Base-by-base conservation (phyloP, 2,113 vertebrate genomes). In the Ariopsis seemanni region DNA sequence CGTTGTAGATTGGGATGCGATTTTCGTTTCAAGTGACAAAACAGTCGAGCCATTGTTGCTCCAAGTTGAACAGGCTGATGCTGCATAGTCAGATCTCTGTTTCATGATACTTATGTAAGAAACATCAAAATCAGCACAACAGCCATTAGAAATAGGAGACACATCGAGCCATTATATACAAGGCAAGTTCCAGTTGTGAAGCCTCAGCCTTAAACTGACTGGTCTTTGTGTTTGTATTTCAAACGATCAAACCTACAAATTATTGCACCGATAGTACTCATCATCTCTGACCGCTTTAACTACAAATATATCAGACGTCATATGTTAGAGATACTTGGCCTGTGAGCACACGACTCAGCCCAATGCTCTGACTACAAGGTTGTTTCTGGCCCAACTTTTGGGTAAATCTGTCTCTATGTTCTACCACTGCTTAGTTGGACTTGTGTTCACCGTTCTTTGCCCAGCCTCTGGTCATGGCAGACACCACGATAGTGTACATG, bases 391-490 rank as follows among this genome's bases (percentile, higher is more conserved):
- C 74, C 48, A 74, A 27, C 63, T 57, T 79, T 75, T 77, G 55
- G 60, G 60, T 82, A 84, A 52, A 63, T 86, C 48, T 84, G 34
- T 67, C 52, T 60, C 55, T 74, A 48, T 79, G 50, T 67, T 82
- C 22, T 83, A 90, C 91, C 84, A 88, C 83, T 89, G 91, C 85
- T 93, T 93, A 96, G 92, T 95, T 94, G 20, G 93, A 94, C 91
- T 95, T 94, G 91, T 93, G 93, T 90, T 95, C 95, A 14, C 95
- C 94, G 2, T 95, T 95, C 72, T 93, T 93, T 17, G 94, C 92
- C 96, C 97, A 98, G 67, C 97, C 97, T 1, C 92, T 93, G 82
- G 88, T 96, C 97, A 99, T 98, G 92, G 97, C 95, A 81, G 94
- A 93, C 72, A 97, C 97, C 94, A 99, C 97, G 10, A 96, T 92